Conservation (phyloP, 2,888 invertebrate species). For the Nineta flava region DNA sequence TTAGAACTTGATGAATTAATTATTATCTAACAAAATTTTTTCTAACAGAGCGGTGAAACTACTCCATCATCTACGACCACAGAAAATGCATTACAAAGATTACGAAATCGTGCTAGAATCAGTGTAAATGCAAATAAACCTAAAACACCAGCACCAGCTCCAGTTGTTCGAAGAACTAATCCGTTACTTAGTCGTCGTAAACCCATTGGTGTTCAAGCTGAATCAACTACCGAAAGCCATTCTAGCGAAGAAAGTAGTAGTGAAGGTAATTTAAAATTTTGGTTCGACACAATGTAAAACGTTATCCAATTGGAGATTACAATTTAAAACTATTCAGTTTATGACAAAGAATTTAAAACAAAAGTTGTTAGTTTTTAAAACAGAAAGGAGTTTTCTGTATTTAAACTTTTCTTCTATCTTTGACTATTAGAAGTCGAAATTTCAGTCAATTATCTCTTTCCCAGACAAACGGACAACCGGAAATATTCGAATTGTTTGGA, state of each 20-base stretch:
- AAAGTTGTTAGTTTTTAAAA: no score
- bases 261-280: neutral
- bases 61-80: conserved; percentile 19
- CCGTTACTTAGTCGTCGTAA: conserved; percentile 37
- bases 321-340: no score
- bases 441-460: no score
- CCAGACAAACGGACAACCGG: no score
- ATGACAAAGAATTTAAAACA: no score
- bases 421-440: no score
- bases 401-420: no score
- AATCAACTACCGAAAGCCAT: conserved; percentile 8
- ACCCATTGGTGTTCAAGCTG: conserved; percentile 22
- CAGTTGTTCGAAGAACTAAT: conserved; percentile 35
- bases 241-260: neutral
- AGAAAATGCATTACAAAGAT: conserved; percentile 25
- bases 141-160: conserved; percentile 28
- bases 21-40: neutral
- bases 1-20: neutral
- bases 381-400: no score
- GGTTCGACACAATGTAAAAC: no score
- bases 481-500: no score
- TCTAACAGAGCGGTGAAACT: neutral
- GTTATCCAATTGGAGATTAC: no score
- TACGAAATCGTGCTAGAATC: conserved; percentile 28
- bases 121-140: conserved; percentile 29